Evolutionary conservation across 1,140 invertebrate species (phyloP).

Genomic region (Steinernema feltiae): DNA sequence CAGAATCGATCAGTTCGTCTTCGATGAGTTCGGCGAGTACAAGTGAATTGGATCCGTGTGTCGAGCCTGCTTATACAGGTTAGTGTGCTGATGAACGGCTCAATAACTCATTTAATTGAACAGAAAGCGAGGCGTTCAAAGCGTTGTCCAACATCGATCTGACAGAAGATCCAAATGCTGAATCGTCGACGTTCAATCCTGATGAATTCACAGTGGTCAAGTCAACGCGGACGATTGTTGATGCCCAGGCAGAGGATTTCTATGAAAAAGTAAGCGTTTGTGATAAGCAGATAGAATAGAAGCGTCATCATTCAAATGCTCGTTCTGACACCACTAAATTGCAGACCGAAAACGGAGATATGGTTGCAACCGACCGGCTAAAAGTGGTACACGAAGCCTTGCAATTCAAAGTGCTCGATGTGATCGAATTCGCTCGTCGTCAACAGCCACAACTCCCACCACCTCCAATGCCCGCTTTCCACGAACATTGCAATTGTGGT

Average conservation of each 20-base stretch:
- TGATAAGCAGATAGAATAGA: neutral
- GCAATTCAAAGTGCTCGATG: neutral
- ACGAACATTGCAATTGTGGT: slow-evolving; percentile 17
- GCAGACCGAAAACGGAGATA: neutral
- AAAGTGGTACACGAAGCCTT: neutral
- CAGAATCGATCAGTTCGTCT: no score
- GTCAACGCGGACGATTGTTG: neutral
- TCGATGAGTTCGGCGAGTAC: no score
- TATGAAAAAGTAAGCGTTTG: neutral
- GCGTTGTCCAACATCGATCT: neutral
- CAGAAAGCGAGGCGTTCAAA: neutral
- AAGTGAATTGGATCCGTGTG: neutral
- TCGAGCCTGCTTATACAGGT: neutral
- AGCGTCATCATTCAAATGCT: neutral
- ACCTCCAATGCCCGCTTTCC: slow-evolving; percentile 27
- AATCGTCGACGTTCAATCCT: neutral
- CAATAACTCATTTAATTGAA: no score
- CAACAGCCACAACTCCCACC: neutral
- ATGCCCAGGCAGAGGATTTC: neutral
- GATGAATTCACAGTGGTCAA: neutral
- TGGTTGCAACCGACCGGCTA: neutral
- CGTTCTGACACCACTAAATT: neutral
- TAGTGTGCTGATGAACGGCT: neutral
- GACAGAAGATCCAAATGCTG: neutral
- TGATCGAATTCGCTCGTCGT: neutral